Evolutionary conservation across 2,113 vertebrate species (phyloP), one percentile per base, ranked within the genome.

Genomic region (Shinisaurus crocodilurus): DNA sequence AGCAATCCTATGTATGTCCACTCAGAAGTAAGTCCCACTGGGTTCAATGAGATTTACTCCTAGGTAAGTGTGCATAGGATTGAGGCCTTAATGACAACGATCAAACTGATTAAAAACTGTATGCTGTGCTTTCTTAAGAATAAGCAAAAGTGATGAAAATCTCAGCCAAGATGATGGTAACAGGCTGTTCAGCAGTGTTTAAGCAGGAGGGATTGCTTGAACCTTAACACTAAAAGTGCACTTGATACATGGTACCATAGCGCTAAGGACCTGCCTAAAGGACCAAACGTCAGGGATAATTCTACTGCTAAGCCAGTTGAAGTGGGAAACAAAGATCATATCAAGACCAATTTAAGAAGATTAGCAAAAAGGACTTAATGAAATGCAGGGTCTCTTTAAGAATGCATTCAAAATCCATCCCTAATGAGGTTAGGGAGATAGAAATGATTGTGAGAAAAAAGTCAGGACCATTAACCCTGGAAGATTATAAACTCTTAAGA

Each of bases 341-440:
- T 92, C 94, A 95, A 82, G 85, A 90, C 89, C 88, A 92, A 40
- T 95, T 95, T 93, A 88, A 94, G 82, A 87, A 91, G 96, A 96
- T 97, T 97, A 97, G 90, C 95, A 95, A 96, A 96, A 95, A 97
- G 96, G 95, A 29, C 96, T 97, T 96, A 96, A 95, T 94, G 95
- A 97, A 96, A 96, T 92, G 37, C 96, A 93, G 86, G 92, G 95
- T 95, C 86, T 90, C 74, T 96, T 63, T 92, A 90, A 93, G 95
- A 96, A 96, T 97, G 95, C 95, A 89, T 93, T 93, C 72, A 76
- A 97, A 96, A 96, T 96, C 94, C 93, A 90, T 50, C 69, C 85
- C 76, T 98, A 97, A 98, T 97, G 95, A 98, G 96, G 86, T 93
- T 92, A 94, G 37, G 83, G 91, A 80, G 87, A 95, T 91, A 87